phyloP scores from a whole-genome alignment of 1,140 invertebrate genomes.

The Drosophila mojavensis region DNA sequence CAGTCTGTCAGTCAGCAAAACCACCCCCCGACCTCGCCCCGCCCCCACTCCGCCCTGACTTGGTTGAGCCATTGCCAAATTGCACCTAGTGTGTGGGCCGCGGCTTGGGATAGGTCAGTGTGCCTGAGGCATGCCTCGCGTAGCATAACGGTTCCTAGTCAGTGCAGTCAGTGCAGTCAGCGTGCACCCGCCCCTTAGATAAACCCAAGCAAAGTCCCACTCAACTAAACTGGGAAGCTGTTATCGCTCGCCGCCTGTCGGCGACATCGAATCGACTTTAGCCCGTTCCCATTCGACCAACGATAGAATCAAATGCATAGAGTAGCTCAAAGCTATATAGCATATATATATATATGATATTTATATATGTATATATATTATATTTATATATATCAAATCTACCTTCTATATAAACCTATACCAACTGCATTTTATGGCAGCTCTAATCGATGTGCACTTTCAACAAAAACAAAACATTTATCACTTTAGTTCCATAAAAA shows the following conservation, averaged over 20 bases:
- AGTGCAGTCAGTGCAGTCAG: background rate
- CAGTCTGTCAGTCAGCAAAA: background rate
- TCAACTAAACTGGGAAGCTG: slow-evolving; percentile 7
- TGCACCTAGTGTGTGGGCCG: slow-evolving; percentile 2
- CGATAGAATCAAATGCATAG: background rate
- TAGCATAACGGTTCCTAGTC: background rate
- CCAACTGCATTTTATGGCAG: too few relatives aligned
- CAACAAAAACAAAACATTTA: too few relatives aligned
- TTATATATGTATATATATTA: background rate
- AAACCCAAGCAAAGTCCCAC: slow-evolving; percentile 2
- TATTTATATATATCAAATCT: background rate
- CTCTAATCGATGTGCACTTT: too few relatives aligned
- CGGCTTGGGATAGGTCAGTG: slow-evolving; percentile 24
- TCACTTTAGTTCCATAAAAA: too few relatives aligned
- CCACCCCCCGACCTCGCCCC: too few relatives aligned
- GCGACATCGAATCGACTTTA: slow-evolving; percentile 15
- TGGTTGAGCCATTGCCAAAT: background rate
- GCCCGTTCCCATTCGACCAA: slow-evolving; percentile 7
- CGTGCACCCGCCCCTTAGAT: slow-evolving; percentile 7
- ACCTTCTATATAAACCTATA: too few relatives aligned
- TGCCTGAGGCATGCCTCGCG: background rate
- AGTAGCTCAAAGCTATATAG: background rate
- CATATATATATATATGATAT: background rate
- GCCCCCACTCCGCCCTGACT: background rate
- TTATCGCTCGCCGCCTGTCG: slow-evolving; percentile 16